These are phyloP conservation scores for Machimus rusticus DNA, from an alignment of 2,888 invertebrate species.

Conservation along the genomic window DNA sequence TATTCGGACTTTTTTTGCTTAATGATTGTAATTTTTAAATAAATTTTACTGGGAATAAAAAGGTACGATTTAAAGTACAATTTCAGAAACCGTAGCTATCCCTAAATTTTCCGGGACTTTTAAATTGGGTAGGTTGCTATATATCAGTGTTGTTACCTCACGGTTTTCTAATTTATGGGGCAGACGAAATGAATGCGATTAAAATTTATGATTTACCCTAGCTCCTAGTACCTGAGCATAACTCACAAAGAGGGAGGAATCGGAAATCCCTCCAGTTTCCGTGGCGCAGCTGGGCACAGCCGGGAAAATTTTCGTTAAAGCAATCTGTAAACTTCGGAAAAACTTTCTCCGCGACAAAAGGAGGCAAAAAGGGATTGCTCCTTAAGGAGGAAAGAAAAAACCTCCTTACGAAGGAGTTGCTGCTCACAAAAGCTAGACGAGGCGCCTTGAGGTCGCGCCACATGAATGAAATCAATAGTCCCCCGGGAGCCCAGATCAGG, in stretches of 20 bases:
- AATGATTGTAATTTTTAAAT: not conserved
- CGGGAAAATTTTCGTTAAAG: not conserved
- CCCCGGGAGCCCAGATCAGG: not conserved
- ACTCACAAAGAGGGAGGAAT: not conserved
- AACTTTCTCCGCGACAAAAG: not conserved
- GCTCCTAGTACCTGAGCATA: not conserved
- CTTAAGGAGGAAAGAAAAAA: not conserved
- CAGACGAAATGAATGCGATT: not conserved
- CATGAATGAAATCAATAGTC: not conserved
- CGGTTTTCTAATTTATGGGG: not conserved
- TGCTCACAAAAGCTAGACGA: not conserved
- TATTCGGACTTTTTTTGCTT: not conserved
- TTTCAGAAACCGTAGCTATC: not conserved
- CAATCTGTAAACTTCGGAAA: not conserved
- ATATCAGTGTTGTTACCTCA: not conserved
- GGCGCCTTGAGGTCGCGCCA: not conserved
- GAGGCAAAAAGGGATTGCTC: not conserved
- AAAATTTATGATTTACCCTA: not conserved
- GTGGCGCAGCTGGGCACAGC: not conserved
- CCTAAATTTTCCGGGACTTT: not conserved
- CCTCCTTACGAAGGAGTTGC: not conserved
- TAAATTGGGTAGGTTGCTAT: not conserved
- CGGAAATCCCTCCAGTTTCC: not conserved
- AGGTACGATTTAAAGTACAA: not conserved
- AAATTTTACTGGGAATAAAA: not conserved